Conservation (phyloP, 2,113 vertebrate genomes). For the Oxyura jamaicensis region DNA sequence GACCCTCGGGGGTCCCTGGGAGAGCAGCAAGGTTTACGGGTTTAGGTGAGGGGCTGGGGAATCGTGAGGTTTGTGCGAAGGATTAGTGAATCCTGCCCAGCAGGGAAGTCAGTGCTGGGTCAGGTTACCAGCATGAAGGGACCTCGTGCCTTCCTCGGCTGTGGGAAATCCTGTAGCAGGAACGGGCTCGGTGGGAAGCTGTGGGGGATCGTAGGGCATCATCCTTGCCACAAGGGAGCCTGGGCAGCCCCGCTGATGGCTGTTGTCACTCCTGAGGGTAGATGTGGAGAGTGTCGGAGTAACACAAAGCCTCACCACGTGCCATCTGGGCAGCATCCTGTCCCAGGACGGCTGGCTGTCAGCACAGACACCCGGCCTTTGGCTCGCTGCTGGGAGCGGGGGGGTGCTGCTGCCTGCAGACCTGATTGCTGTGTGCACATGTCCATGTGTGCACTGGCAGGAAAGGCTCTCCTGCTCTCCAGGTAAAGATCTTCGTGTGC, state of each 20-base stretch:
- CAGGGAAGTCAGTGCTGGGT: background rate
- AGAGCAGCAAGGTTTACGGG: background rate
- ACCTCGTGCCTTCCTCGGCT: background rate
- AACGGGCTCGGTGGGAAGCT: background rate
- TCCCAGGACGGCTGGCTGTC: background rate
- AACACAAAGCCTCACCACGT: accelerated
- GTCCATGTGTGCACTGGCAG: accelerated
- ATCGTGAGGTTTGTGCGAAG: background rate
- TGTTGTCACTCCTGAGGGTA: background rate
- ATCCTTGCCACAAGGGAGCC: background rate
- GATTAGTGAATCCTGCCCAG: background rate
- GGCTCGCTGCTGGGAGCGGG: accelerated
- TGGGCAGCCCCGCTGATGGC: accelerated
- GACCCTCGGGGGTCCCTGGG: accelerated
- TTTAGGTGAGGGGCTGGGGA: background rate
- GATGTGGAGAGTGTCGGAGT: accelerated
- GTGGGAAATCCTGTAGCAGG: background rate
- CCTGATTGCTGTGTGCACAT: too few relatives aligned
- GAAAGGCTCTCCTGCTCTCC: accelerated
- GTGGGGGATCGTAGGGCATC: accelerated
- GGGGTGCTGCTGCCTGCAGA: background rate
- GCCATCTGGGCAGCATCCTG: background rate
- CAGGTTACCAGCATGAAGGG: accelerated
- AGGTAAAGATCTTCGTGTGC: background rate
- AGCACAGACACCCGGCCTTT: accelerated